Base-by-base conservation (phyloP, 2,113 vertebrate species). In the Strix aluco region DNA sequence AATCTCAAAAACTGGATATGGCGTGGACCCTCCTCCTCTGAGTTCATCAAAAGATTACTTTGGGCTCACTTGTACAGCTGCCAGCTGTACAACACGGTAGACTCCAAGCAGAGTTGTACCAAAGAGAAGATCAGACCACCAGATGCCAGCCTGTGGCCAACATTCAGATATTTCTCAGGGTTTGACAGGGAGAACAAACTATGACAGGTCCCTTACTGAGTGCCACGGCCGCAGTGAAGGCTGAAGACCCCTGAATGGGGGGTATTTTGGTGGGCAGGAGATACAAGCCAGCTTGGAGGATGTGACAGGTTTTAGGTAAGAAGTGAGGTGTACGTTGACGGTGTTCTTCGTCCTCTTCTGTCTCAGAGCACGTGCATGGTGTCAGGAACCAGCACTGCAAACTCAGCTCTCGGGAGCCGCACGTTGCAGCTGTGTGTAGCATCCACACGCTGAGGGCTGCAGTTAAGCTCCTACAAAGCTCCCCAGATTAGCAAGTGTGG, bases 401-500 rank as follows among this genome's bases (percentile, higher is more conserved):
- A n/a, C 16, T 30, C 1, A 0, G 20, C 73, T 82, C 77, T 36
- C 4, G 0, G 36, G 92, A 94, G 44, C 52, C 0, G 0, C 78
- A 30, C 1, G 2, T 86, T 61, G 23, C 9, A 59, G 61, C 42
- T 12, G 13, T 46, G 86, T 58, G 84, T 10, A 38, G 66, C 46
- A 42, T 58, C 58, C 3, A 2, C 87, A 34, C 0, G 2, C 89
- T 42, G 74, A 90, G 0, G 66, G 87, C 94, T 90, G 70, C 79
- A 95, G 25, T 46, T 92, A 90, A 96, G 87, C 90, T 84, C 66
- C 87, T 54, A 80, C 66, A 94, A 91, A 91, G 92, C 92, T 77
- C 62, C 78, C 87, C 71, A 73, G 91, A 92, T 97, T 96, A 95
- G 94, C 94, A 95, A 81, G 86, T 92, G 86, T 72, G 83, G 73